Evolutionary conservation across 2,113 vertebrate species (phyloP).

Genomic region (Bubo bubo): DNA sequence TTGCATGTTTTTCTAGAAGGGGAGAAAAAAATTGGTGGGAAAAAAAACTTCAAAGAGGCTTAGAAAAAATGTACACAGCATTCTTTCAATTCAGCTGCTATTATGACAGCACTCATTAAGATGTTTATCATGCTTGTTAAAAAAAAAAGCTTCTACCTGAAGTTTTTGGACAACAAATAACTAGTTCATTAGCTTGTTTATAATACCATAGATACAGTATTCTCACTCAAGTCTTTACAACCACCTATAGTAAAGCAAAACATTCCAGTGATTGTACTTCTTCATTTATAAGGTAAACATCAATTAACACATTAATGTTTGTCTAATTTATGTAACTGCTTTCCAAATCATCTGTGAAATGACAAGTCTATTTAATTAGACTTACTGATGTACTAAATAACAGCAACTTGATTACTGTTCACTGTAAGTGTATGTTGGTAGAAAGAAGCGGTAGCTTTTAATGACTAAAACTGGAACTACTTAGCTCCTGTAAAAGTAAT

Average conservation of each 20-base stretch:
- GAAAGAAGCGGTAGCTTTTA: background rate
- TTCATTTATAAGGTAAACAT: background rate
- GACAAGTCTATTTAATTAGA: background rate
- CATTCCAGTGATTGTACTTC: background rate
- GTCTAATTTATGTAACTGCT: background rate
- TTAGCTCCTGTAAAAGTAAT: background rate
- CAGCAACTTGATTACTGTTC: background rate
- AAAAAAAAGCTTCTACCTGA: background rate
- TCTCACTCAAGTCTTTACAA: background rate
- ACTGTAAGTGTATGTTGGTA: background rate
- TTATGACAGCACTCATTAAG: background rate
- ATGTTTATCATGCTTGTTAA: background rate
- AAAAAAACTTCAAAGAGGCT: background rate
- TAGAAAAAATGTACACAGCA: background rate
- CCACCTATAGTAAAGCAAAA: background rate
- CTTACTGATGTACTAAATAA: background rate
- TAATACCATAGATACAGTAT: background rate
- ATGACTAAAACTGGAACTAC: background rate
- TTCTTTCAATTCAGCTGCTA: background rate
- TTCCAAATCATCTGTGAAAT: background rate
- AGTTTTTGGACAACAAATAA: background rate
- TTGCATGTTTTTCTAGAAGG: background rate
- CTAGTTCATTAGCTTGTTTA: background rate
- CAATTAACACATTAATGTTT: background rate
- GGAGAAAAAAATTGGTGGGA: background rate